Conservation (phyloP, 2,113 vertebrate genomes). For the Rafetus swinhoei region DNA sequence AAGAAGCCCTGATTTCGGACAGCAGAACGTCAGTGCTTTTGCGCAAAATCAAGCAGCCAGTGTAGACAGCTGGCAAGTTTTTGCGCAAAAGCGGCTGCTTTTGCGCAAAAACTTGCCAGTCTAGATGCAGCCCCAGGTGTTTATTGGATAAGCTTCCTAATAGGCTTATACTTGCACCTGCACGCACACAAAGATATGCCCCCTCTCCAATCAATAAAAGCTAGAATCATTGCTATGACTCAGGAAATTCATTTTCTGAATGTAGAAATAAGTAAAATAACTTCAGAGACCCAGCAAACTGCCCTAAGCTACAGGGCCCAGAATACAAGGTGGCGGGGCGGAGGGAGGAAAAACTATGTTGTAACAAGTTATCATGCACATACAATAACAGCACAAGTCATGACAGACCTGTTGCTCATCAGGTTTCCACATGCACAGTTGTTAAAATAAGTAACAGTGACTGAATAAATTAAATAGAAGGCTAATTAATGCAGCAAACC, state of each 20-base stretch:
- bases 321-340: background rate
- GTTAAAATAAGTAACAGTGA: background rate
- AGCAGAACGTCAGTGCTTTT: too few species aligned
- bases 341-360: background rate
- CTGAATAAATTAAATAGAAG: background rate
- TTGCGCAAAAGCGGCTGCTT: too few species aligned
- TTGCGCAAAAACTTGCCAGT: too few species aligned
- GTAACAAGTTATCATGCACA: background rate
- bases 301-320: background rate
- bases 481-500: background rate
- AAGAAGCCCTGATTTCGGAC: too few species aligned
- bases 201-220: background rate
- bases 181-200: too few species aligned
- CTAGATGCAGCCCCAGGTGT: too few species aligned
- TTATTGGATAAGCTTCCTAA: background rate
- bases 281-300: background rate
- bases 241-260: background rate
- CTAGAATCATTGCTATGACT: background rate
- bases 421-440: background rate
- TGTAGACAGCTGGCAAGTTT: too few species aligned
- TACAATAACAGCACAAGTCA: background rate
- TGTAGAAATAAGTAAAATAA: background rate
- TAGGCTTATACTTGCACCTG: background rate
- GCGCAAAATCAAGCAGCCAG: too few species aligned
- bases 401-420: background rate